Percentiles rank a stretch among this genome's conserved stretches.
Evolutionary conservation across 2,888 invertebrate genomes (phyloP).

Genomic region (Agriotes lineatus): DNA sequence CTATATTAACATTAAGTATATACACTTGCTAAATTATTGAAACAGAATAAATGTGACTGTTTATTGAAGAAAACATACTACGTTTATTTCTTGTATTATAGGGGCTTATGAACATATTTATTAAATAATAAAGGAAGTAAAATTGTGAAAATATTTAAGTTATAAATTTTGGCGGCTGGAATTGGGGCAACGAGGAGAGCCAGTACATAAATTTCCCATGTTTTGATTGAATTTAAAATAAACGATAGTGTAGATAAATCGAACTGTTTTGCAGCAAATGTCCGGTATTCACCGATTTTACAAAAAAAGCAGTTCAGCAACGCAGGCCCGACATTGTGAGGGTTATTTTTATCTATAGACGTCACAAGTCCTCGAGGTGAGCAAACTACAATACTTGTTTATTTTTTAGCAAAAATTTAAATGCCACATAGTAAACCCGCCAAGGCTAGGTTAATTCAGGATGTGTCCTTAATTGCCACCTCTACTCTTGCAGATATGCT

Average conservation of each 20-base stretch:
- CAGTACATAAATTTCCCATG: too few species aligned
- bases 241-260: too few species aligned
- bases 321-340: background rate
- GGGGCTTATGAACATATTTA: too few species aligned
- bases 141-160: too few species aligned
- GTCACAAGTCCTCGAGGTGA: constrained; percentile 30
- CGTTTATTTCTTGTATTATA: too few species aligned
- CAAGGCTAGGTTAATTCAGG: background rate
- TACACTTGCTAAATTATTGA: too few species aligned
- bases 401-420: constrained; percentile 6
- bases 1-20: too few species aligned
- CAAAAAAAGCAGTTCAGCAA: background rate
- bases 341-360: constrained; percentile 22
- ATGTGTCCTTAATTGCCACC: background rate
- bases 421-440: background rate
- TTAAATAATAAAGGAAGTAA: too few species aligned
- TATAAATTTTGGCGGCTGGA: too few species aligned
- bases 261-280: background rate
- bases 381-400: constrained; percentile 29
- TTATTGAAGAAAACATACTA: too few species aligned
- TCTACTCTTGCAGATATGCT: background rate
- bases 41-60: too few species aligned
- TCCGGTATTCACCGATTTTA: background rate
- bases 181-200: too few species aligned
- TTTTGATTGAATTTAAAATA: background rate